Base-by-base conservation (phyloP, 2,797 vertebrate genomes). In the Coregonus ussuriensis region DNA sequence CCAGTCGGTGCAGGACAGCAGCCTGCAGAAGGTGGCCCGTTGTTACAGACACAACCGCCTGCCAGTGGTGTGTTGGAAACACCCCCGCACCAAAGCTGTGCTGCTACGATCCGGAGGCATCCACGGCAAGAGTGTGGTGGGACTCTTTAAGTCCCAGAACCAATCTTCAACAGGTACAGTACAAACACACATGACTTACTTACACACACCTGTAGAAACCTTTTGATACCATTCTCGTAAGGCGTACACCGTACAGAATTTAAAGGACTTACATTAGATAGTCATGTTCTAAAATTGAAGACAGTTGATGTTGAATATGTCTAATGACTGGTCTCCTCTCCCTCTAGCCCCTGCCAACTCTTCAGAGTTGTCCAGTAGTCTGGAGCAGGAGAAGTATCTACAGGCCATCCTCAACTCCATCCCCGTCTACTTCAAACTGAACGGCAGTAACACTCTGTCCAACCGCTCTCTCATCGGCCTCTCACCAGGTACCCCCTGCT, bases 371-470 rank as follows among this genome's bases (percentile, higher is more conserved):
- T 99, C 97, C 85, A 99, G 96, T 91, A 99, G 97, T 85, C 96
- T 99, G 81, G 98, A 99, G 86, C 98, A 99, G 85, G 98, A 99
- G 78, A 99, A 99, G 78, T 99, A 99, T 88, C 94, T 99, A 13
- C 98, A 97, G 85, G 97, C 98, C 78, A 95, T 99, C 86, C 91
- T 99, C 74, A 95, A 91, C 89, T 96, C 97, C 82, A 96, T 99
- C 87, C 97, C 97, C 25, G 81, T 96, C 86, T 94, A 97, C 92
- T 96, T 95, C 93, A 98, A 96, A 91, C 93, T 93, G 85, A 97
- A 96, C 78, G 94, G 96, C 86, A 95, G 86, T 85, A 96, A 91
- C 84, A 96, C 95, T 2, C 91, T 97, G 63, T 95, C 96, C 75
- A 95, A 97, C 82, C 96, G 95, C 84, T 97, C 97, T 54, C 89